Evolutionary conservation across 2,113 vertebrate genomes (phyloP).

Genomic region (Empidonax alnorum): DNA sequence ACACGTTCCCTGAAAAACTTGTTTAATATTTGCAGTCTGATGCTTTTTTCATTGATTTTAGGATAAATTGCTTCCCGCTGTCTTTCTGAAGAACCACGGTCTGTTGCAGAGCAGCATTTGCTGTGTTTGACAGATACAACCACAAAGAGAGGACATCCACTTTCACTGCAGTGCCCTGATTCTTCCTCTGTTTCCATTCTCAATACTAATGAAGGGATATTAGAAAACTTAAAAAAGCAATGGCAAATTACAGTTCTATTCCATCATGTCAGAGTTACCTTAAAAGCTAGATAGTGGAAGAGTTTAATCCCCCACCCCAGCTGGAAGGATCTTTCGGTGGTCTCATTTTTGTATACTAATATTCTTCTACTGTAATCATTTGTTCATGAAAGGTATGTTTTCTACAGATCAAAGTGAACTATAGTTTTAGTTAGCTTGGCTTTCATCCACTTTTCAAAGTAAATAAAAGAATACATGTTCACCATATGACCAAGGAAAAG

Average conservation of each 20-base stretch:
- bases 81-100: neutral
- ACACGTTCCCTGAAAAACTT: neutral
- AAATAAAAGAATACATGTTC: neutral
- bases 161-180: neutral
- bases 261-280: neutral
- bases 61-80: neutral
- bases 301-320: neutral
- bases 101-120: neutral
- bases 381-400: neutral
- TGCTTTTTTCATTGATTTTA: neutral
- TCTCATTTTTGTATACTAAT: neutral
- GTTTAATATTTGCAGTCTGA: neutral
- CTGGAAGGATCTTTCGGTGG: neutral
- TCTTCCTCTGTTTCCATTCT: neutral
- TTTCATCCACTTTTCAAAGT: neutral
- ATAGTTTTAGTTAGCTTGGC: neutral
- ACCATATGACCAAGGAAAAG: neutral
- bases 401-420: neutral
- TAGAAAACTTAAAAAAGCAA: neutral
- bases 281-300: neutral
- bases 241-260: neutral
- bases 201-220: neutral
- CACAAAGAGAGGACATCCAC: neutral
- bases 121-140: neutral
- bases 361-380: neutral